phyloP scores from a whole-genome alignment of 2,113 vertebrate species.

The Leiothrix lutea region DNA sequence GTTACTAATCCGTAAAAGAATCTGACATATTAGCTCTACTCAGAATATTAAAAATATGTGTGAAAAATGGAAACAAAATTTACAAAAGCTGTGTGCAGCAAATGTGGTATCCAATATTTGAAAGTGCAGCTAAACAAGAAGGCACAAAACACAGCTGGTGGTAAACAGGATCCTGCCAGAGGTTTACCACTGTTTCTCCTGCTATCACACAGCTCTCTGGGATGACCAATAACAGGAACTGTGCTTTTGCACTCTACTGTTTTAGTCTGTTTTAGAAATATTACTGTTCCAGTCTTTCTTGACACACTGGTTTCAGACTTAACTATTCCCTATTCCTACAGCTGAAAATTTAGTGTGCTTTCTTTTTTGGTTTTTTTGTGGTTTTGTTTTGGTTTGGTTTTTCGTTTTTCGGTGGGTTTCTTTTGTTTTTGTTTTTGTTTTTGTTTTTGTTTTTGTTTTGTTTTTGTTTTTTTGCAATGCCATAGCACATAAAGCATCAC shows the following conservation, averaged over 20 bases:
- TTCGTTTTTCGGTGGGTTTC: too few species aligned
- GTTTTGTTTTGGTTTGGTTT: too few species aligned
- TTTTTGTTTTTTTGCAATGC: background rate
- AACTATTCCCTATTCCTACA: background rate
- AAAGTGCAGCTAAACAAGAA: background rate
- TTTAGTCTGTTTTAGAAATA: background rate
- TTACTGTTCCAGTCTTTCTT: background rate
- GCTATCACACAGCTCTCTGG: background rate
- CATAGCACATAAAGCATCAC: background rate
- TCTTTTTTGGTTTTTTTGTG: background rate
- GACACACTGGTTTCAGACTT: background rate
- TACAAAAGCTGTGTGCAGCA: background rate
- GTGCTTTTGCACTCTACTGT: background rate
- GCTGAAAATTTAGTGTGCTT: background rate
- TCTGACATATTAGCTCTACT: background rate
- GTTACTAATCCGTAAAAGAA: background rate
- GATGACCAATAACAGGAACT: background rate
- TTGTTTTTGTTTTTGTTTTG: background rate
- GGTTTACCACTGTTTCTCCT: background rate
- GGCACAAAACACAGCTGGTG: background rate
- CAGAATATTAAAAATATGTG: background rate
- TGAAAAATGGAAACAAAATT: background rate
- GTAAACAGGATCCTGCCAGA: background rate
- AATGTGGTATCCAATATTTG: background rate
- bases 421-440: too few species aligned